Percentiles rank a stretch among this genome's conserved stretches.
phyloP scores from a whole-genome alignment of 1,140 invertebrate genomes.

The Zaprionus inermis region DNA sequence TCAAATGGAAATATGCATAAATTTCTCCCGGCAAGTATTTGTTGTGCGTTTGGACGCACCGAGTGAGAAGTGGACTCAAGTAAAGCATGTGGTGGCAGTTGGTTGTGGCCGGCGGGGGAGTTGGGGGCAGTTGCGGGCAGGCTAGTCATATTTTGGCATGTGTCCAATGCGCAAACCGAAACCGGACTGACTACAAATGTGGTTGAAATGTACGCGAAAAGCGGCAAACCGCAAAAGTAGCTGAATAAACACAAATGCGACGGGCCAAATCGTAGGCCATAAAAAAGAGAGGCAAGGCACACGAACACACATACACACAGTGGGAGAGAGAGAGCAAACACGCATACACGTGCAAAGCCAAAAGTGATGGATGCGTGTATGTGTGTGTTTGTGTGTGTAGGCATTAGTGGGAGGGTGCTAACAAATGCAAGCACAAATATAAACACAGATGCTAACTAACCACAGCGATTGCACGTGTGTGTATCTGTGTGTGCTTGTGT shows the following conservation, averaged over 20 bases:
- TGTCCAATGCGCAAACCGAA: constrained; percentile 63
- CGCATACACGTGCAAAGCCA: constrained; percentile 43
- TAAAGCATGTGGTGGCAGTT: constrained; percentile 32
- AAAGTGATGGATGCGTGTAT: constrained; percentile 59
- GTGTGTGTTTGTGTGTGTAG: constrained; percentile 32
- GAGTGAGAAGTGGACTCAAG: constrained; percentile 38
- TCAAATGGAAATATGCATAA: constrained; percentile 27
- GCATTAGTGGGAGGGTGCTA: constrained; percentile 39
- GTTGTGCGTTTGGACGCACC: constrained; percentile 48
- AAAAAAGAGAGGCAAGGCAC: constrained; percentile 43
- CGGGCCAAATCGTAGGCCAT: constrained; percentile 61
- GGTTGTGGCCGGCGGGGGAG: not conserved
- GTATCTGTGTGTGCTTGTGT: constrained; percentile 16
- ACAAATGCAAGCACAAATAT: constrained; percentile 78
- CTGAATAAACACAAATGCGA: constrained; percentile 80
- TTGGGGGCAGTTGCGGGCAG: not conserved
- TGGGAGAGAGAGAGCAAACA: constrained; percentile 35
- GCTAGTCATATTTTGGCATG: constrained; percentile 53
- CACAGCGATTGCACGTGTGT: constrained; percentile 56
- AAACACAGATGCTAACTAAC: constrained; percentile 82
- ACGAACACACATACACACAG: constrained; percentile 6
- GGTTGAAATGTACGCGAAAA: constrained; percentile 80
- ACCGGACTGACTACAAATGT: constrained; percentile 75
- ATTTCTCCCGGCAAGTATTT: constrained; percentile 49
- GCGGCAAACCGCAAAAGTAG: constrained; percentile 80